A percentile compares a stretch with the other conserved stretches of the same genome.
Conservation (phyloP, 2,797 vertebrate species). For the Anguilla anguilla region DNA sequence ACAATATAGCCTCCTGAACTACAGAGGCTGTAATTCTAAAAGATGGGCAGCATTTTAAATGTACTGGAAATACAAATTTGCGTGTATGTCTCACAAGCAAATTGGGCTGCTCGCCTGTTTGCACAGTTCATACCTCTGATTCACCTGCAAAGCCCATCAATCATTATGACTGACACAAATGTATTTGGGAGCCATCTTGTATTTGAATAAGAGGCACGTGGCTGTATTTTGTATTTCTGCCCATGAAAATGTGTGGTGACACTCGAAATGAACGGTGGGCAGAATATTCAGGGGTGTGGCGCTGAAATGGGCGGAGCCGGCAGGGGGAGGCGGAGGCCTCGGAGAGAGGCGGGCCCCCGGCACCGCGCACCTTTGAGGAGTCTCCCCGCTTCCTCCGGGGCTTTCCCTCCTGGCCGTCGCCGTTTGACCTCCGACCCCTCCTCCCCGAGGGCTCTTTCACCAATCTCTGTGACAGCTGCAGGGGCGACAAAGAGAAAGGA, state of each 20-base stretch:
- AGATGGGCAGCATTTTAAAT: not conserved
- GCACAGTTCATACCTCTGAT: too few species aligned
- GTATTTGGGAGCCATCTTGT: too few species aligned
- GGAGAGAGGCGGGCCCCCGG: too few species aligned
- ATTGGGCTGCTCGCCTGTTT: not conserved
- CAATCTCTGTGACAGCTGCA: constrained; percentile 75
- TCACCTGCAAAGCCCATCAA: too few species aligned
- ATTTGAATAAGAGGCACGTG: too few species aligned
- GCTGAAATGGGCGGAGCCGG: not conserved
- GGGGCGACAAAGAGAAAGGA: constrained; percentile 32
- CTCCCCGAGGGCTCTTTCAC: constrained; percentile 82
- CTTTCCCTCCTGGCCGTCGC: constrained; percentile 93
- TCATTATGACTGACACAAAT: too few species aligned
- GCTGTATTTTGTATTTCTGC: too few species aligned
- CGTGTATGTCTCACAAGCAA: not conserved
- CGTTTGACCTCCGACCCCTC: constrained; percentile 88
- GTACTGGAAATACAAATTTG: not conserved
- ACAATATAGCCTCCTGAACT: not conserved
- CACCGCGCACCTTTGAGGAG: constrained; percentile 77
- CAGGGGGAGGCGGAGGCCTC: not conserved
- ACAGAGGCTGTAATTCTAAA: not conserved
- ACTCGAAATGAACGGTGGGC: too few species aligned
- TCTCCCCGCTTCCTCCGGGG: constrained; percentile 88
- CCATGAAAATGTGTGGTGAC: too few species aligned
- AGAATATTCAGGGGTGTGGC: too few species aligned